A percentile compares a stretch with the other conserved stretches of the same genome.
These are phyloP conservation scores for Tridacna gigas DNA, from an alignment of 2,888 invertebrate genomes.

Conservation along the genomic window DNA sequence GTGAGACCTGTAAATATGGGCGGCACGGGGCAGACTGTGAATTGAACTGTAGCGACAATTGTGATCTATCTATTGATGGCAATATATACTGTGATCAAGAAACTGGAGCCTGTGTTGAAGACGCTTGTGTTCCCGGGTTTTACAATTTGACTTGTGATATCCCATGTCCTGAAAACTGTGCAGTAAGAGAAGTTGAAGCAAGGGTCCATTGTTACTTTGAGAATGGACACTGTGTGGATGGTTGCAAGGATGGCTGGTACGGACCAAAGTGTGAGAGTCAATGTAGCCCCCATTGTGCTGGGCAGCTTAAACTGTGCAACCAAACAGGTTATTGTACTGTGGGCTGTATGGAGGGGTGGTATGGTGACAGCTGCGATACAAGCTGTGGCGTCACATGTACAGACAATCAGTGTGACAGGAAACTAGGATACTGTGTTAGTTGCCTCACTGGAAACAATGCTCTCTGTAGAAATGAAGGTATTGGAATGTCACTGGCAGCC, in stretches of 20 bases:
- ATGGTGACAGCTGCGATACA: slow-evolving; percentile 38
- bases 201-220: background rate
- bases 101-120: slow-evolving; percentile 34
- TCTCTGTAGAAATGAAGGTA: slow-evolving; percentile 12
- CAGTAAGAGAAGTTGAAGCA: background rate
- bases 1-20: slow-evolving; percentile 38
- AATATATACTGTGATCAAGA: slow-evolving; percentile 38
- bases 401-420: slow-evolving; percentile 43
- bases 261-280: slow-evolving; percentile 30
- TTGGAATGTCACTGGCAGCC: too few species aligned
- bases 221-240: slow-evolving; percentile 38
- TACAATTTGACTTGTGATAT: background rate
- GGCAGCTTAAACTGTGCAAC: slow-evolving; percentile 25
- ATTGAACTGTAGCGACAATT: slow-evolving; percentile 32
- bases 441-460: slow-evolving; percentile 24
- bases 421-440: slow-evolving; percentile 39
- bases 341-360: slow-evolving; percentile 45
- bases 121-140: slow-evolving; percentile 1
- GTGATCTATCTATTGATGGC: slow-evolving; percentile 1
- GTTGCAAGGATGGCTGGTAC: slow-evolving; percentile 44
- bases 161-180: slow-evolving; percentile 15
- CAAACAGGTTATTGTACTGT: slow-evolving; percentile 22
- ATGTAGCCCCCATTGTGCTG: slow-evolving; percentile 41
- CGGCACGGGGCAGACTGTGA: slow-evolving; percentile 41
- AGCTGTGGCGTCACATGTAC: slow-evolving; percentile 43